Conservation (phyloP, 1,140 invertebrate species). For the Bactericera cockerelli region DNA sequence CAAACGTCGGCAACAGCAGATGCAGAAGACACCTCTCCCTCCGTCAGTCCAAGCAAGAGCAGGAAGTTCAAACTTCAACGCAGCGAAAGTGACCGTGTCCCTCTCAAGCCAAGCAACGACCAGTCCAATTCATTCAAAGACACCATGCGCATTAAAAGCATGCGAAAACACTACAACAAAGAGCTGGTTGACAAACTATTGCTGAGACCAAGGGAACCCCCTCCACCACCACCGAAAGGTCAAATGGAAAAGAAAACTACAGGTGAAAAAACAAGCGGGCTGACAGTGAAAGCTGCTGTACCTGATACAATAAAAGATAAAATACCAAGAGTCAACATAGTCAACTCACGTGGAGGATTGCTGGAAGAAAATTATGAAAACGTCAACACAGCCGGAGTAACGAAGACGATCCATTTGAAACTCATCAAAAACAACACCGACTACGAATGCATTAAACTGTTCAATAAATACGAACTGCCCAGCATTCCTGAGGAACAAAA, state of each 20-base stretch:
- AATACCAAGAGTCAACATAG: not conserved
- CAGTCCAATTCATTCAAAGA: conserved; percentile 1
- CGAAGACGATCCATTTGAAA: not conserved
- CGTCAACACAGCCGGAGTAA: not conserved
- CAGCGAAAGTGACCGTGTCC: not conserved
- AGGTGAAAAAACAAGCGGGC: not conserved
- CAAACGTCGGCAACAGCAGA: too few relatives aligned
- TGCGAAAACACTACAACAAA: conserved; percentile 3
- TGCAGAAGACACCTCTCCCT: too few relatives aligned
- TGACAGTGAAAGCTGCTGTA: not conserved
- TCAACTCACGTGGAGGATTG: not conserved
- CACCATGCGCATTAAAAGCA: not conserved
- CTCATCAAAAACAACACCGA: not conserved
- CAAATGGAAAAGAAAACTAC: too few relatives aligned
- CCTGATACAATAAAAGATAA: not conserved
- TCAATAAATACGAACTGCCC: not conserved
- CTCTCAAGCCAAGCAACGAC: not conserved
- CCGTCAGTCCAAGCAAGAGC: too few relatives aligned
- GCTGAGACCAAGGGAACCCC: not conserved
- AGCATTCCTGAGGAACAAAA: conserved; percentile 1
- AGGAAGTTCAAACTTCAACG: not conserved
- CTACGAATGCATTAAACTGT: not conserved
- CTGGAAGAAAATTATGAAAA: not conserved
- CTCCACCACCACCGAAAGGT: not conserved
- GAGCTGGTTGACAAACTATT: not conserved